A percentile compares a stretch with the other conserved stretches of the same genome.
Evolutionary conservation across 2,888 invertebrate genomes (phyloP).

Genomic region (Drosophila nr. perissopoda): DNA sequence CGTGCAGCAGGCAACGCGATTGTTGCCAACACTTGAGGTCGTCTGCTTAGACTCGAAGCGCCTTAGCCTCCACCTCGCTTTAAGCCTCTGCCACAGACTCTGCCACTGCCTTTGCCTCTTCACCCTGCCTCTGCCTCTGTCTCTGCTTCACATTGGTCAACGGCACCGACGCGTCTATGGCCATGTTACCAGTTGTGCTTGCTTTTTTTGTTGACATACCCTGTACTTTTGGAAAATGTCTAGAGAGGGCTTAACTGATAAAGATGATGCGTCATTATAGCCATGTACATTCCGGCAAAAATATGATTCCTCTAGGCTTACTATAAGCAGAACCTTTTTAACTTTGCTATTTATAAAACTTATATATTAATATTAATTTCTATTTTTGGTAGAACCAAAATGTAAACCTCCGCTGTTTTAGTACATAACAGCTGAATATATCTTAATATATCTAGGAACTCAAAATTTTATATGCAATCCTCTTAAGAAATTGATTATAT

Average conservation of each 20-base stretch:
- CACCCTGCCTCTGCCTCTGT: conserved; percentile 6
- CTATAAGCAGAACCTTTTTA: not conserved
- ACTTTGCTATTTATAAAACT: not conserved
- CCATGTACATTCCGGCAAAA: not conserved
- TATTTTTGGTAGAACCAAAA: too few species aligned
- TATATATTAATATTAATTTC: not conserved
- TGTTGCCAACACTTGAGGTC: conserved; percentile 77
- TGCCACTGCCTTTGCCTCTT: not conserved
- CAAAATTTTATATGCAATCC: not conserved
- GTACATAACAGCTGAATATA: too few species aligned
- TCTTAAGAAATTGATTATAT: not conserved
- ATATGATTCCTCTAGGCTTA: not conserved
- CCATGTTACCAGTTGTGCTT: conserved; percentile 57
- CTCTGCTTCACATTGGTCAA: conserved; percentile 70
- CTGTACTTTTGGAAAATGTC: not conserved
- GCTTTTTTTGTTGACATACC: conserved; percentile 22
- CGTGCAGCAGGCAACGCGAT: conserved; percentile 66
- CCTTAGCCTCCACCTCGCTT: conserved; percentile 19
- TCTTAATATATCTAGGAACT: too few species aligned
- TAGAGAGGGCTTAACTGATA: not conserved
- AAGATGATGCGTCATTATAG: not conserved
- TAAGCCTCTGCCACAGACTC: conserved; percentile 7
- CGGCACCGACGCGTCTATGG: conserved; percentile 77
- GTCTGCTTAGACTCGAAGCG: conserved; percentile 55
- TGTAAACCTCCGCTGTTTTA: too few species aligned